Base-by-base conservation (phyloP, 1,140 invertebrate genomes). In the Drosophila busckii region DNA sequence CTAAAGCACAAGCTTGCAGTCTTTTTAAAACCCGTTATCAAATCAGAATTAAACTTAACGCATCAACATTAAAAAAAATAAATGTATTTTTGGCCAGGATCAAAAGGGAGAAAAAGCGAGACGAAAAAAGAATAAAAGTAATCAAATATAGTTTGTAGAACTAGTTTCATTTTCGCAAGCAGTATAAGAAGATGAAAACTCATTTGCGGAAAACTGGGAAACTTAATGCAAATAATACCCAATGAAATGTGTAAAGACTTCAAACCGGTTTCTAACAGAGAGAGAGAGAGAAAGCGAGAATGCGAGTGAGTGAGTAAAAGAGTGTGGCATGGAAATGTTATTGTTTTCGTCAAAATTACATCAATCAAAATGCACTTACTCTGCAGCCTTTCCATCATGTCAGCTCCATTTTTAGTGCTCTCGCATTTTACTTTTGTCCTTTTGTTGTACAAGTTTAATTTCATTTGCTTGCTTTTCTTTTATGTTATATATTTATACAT, bases 281-380 rank as follows among this genome's bases (percentile, higher is more conserved):
- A n/a, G 16, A 13, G 7, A 23, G 12, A 16, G 37, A 6, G 13
- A 32, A 6, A 6, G 17, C 7, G 37, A 8, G 2, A 17, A 5
- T 16, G 19, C 8, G n/a, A 19, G 16, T 13, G 7, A 9, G 9
- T 15, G 7, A 6, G 6, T 10, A 23, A 19, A 8, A 32, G 22
- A 16, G 58, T 32, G 31, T 12, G 44, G 40, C 44, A 56, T 62
- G 63, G 59, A 61, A 65, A 75, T 70, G 49, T 70, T 69, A 78
- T 54, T 80, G 69, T 54, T 82, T 78, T 78, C 69, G 73, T 78
- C 73, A 78, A 78, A 78, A 71, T 73, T 68, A 73, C 73, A 78
- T 78, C 73, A 80, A 78, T 78, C 73, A 78, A 73, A 71, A 68
- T 78, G 73, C 75, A 78, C 73, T 78, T 62, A 78, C 67, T 78